Conservation (phyloP, 2,113 vertebrate species). For the Corynorhinus townsendii region DNA sequence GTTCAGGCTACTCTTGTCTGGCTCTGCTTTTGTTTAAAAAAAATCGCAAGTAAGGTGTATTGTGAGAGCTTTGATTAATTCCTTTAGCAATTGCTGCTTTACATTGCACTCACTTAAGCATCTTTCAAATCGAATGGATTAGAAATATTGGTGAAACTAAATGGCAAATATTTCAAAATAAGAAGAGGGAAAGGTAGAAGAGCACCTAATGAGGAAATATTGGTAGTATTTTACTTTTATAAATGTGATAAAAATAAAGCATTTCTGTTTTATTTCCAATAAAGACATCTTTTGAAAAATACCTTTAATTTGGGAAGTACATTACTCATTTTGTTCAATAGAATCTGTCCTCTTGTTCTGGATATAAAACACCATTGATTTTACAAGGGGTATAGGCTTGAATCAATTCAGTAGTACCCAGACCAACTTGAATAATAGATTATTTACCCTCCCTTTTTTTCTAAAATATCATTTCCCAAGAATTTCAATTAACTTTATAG, state of each 20-base stretch:
- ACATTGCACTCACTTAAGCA: slow-evolving; percentile 3
- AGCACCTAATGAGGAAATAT: slow-evolving; percentile 1
- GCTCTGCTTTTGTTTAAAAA: not conserved
- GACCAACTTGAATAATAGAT: not conserved
- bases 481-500: not conserved
- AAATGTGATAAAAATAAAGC: not conserved
- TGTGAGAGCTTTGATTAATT: slow-evolving; percentile 51
- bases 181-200: not conserved
- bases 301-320: not conserved
- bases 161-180: slow-evolving; percentile 13
- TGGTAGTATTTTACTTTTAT: slow-evolving; percentile 27
- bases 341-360: not conserved
- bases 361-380: slow-evolving; percentile 30
- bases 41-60: not conserved
- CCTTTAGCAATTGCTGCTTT: slow-evolving; percentile 10
- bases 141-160: slow-evolving; percentile 34
- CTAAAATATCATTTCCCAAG: not conserved
- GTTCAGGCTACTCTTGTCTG: not conserved
- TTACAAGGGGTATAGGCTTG: not conserved
- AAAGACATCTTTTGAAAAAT: slow-evolving; percentile 27
- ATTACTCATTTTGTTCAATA: not conserved
- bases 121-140: slow-evolving; percentile 37
- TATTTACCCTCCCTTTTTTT: not conserved
- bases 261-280: slow-evolving; percentile 26
- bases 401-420: not conserved